Evolutionary conservation across 2,113 vertebrate genomes (phyloP).

Genomic region (Vicugna pacos): DNA sequence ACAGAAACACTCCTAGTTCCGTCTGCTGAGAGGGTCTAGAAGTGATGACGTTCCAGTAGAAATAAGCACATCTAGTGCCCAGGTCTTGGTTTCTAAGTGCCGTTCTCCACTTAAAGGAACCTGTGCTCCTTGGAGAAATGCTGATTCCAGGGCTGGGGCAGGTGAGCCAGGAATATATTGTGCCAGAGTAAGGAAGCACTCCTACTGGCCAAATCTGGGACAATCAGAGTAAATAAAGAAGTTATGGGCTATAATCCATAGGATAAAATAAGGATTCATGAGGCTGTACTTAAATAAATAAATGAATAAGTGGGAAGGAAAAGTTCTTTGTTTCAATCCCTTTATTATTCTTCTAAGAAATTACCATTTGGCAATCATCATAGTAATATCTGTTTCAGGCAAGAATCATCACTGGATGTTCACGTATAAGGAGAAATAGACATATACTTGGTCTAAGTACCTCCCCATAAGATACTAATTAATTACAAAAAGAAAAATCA

Average conservation of each 20-base stretch:
- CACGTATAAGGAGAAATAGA: background rate
- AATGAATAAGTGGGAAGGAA: background rate
- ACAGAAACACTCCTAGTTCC: background rate
- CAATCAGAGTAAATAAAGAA: background rate
- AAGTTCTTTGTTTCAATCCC: background rate
- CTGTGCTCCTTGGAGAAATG: background rate
- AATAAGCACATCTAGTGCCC: background rate
- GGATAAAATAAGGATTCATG: background rate
- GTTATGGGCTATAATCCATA: background rate
- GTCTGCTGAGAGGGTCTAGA: background rate
- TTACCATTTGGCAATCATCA: background rate
- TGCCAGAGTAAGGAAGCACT: background rate
- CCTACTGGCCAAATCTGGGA: background rate
- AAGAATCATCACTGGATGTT: background rate
- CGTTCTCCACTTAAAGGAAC: background rate
- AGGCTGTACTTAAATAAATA: background rate
- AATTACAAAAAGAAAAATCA: background rate
- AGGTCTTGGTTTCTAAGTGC: background rate
- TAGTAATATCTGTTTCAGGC: background rate
- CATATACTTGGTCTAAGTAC: background rate
- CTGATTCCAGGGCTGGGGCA: background rate
- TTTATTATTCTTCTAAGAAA: background rate
- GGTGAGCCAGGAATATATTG: background rate
- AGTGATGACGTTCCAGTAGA: background rate
- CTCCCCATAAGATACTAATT: background rate